Evolutionary conservation across 1,140 invertebrate genomes (phyloP).

Genomic region (Drosophila takahashii): DNA sequence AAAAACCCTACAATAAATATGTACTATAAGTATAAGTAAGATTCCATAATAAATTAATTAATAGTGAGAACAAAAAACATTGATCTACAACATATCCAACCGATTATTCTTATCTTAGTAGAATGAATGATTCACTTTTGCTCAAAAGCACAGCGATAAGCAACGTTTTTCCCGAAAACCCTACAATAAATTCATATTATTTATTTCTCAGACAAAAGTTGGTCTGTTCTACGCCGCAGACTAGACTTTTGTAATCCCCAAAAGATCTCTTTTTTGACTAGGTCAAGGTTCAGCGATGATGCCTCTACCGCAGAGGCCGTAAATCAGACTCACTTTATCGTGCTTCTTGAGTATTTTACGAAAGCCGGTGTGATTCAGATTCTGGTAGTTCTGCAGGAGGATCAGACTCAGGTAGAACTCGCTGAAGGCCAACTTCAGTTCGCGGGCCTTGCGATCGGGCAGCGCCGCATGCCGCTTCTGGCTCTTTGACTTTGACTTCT

Average conservation of each 20-base stretch:
- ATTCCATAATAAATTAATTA: no score
- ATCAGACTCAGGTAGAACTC: conserved; percentile 99
- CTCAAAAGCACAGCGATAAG: background rate
- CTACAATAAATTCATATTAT: conserved; percentile 25
- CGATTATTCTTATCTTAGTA: conserved; percentile 11
- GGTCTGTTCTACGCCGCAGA: conserved; percentile 1
- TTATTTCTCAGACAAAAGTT: conserved; percentile 3
- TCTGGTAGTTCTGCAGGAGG: conserved; percentile 95
- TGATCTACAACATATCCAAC: background rate
- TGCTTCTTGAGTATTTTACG: conserved; percentile 99
- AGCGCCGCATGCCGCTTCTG: conserved; percentile 86
- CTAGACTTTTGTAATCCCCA: background rate
- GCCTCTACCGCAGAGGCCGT: conserved; percentile 13
- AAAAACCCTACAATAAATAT: no score
- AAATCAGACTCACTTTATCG: conserved; percentile 93
- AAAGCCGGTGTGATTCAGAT: conserved; percentile 99
- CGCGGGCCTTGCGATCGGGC: conserved; percentile 90
- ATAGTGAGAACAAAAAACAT: background rate
- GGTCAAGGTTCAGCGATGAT: conserved; percentile 10
- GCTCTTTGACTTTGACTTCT: conserved; percentile 86
- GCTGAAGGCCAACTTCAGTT: conserved; percentile 98
- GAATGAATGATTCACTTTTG: conserved; percentile 13
- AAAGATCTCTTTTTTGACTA: conserved; percentile 1
- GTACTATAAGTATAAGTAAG: no score
- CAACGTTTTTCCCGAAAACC: background rate